phyloP scores from a whole-genome alignment of 2,797 vertebrate genomes.

The Myotis myotis region DNA sequence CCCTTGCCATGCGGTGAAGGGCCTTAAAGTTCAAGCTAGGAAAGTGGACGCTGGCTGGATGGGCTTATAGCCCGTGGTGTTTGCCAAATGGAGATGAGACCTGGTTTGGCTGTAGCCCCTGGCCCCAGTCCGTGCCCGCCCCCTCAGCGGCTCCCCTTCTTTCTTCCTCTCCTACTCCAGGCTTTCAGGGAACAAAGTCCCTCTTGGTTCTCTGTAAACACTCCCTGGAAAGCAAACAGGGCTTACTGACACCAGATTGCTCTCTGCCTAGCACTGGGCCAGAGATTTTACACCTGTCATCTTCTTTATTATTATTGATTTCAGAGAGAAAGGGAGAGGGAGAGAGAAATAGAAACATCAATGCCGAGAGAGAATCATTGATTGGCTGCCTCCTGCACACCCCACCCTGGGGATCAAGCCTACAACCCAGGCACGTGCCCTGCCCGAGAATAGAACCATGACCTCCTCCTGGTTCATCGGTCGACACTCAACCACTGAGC shows the following conservation, averaged over 20 bases:
- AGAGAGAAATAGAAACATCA: too few species aligned
- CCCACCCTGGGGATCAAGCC: too few species aligned
- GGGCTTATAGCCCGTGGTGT: background rate
- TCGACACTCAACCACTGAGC: too few species aligned
- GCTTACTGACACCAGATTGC: background rate
- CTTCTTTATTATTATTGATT: background rate
- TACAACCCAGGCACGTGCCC: too few species aligned
- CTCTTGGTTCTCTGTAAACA: background rate
- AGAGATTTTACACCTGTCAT: background rate
- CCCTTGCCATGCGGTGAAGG: background rate
- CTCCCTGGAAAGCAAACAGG: background rate
- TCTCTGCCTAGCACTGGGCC: background rate
- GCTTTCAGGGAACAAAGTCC: background rate
- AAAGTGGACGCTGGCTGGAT: accelerated
- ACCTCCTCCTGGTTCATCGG: too few species aligned
- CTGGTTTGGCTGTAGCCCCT: background rate
- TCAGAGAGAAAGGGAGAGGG: too few species aligned
- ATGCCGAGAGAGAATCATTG: too few species aligned
- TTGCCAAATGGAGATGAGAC: background rate
- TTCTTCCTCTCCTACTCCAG: background rate
- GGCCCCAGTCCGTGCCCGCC: background rate
- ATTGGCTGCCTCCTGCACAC: too few species aligned
- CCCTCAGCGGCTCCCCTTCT: background rate
- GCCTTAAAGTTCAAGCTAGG: background rate
- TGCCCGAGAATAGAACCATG: too few species aligned